Evolutionary conservation across 2,797 vertebrate genomes (phyloP).

Genomic region (Pangasius djambal): DNA sequence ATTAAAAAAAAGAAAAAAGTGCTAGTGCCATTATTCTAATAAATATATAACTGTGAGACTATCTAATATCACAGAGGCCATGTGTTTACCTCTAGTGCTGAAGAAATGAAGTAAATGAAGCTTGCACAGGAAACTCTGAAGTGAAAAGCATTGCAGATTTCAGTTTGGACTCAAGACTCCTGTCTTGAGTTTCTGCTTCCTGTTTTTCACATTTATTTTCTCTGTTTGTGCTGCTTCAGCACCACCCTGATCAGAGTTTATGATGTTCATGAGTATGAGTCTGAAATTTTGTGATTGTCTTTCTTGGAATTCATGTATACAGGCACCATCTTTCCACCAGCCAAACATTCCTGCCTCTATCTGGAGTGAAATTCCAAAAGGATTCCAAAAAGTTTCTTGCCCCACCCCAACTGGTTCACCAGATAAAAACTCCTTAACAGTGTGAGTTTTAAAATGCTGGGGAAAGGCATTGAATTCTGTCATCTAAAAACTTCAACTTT

Average conservation of each 20-base stretch:
- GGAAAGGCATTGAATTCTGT: not conserved
- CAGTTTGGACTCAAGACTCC: not conserved
- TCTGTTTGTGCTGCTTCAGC: not conserved
- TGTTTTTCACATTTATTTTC: not conserved
- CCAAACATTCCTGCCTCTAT: slow-evolving; percentile 61
- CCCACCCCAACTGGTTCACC: not conserved
- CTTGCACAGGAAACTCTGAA: not conserved
- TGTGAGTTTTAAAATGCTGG: not conserved
- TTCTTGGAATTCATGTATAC: slow-evolving; percentile 59
- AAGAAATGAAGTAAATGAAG: not conserved
- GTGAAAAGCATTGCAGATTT: not conserved
- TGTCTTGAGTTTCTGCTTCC: not conserved
- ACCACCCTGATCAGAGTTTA: not conserved
- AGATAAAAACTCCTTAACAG: not conserved
- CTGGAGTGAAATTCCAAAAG: not conserved
- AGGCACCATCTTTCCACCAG: slow-evolving; percentile 50
- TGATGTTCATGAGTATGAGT: not conserved
- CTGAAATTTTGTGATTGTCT: slow-evolving; percentile 55
- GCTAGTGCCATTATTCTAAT: slow-evolving; percentile 58
- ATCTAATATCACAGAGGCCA: not conserved
- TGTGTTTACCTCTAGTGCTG: not conserved
- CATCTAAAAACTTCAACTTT: not conserved
- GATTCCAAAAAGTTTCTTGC: not conserved
- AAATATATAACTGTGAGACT: slow-evolving; percentile 60
- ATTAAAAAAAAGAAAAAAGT: slow-evolving; percentile 58